phyloP scores from a whole-genome alignment of 2,888 invertebrate species.

The Dicycla oo region DNA sequence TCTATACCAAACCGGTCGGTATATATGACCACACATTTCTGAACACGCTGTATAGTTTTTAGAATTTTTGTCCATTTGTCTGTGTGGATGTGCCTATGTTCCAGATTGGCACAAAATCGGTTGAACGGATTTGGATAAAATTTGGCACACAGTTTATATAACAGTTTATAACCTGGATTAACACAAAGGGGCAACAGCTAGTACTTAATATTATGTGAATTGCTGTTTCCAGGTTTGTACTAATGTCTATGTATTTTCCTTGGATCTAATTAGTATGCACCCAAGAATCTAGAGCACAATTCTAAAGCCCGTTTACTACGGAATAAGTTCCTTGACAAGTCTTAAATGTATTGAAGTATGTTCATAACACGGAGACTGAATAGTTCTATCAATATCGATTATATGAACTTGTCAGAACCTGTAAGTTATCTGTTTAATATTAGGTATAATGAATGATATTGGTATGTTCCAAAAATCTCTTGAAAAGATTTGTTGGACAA shows the following conservation, averaged over 20 bases:
- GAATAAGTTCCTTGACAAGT: conserved; percentile 5
- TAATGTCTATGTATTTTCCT: neutral
- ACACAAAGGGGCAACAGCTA: too few species aligned
- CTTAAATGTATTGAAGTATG: conserved; percentile 8
- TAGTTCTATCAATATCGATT: conserved; percentile 4
- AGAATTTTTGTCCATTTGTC: too few species aligned
- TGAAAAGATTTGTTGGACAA: neutral
- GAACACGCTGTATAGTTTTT: too few species aligned
- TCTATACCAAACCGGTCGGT: too few species aligned
- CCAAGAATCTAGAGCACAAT: conserved; percentile 8
- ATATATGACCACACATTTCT: too few species aligned
- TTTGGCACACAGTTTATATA: too few species aligned
- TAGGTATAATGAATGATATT: too few species aligned
- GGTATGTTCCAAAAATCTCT: neutral
- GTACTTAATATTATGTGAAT: neutral
- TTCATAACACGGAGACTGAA: neutral
- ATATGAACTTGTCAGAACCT: neutral
- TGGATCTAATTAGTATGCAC: neutral
- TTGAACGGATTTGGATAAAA: too few species aligned
- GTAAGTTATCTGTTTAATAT: neutral
- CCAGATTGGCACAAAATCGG: too few species aligned
- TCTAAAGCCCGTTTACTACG: neutral
- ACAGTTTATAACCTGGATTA: too few species aligned
- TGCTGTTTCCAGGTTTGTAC: neutral
- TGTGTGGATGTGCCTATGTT: too few species aligned